These are phyloP conservation scores for Halocaridina rubra DNA, from an alignment of 2,888 invertebrate genomes.

Conservation along the genomic window DNA sequence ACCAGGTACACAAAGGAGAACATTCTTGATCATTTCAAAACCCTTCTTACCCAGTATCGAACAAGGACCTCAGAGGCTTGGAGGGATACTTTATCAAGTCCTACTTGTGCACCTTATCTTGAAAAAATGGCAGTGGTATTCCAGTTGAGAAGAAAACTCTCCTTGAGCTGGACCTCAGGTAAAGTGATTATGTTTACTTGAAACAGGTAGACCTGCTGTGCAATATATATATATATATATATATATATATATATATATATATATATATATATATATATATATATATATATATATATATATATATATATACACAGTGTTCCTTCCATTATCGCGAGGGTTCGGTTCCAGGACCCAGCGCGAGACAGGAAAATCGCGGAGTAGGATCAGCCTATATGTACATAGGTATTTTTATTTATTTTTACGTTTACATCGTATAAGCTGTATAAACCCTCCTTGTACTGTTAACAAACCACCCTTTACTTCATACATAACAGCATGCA, in stretches of 20 bases:
- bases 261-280: slow-evolving; percentile 26
- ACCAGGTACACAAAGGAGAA: slow-evolving; percentile 30
- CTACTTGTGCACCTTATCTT: slow-evolving; percentile 16
- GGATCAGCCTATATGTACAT: too few relatives aligned
- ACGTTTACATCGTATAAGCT: too few relatives aligned
- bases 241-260: slow-evolving; percentile 7
- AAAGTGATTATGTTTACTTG: too few relatives aligned
- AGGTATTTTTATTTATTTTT: too few relatives aligned
- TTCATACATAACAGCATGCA: too few relatives aligned
- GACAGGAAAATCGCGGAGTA: too few relatives aligned
- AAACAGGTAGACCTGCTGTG: not conserved
- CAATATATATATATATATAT: not conserved
- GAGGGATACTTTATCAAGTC: not conserved
- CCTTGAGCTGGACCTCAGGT: slow-evolving; percentile 40
- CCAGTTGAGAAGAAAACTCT: slow-evolving; percentile 15
- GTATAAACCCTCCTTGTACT: too few relatives aligned
- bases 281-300: not conserved
- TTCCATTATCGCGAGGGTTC: too few relatives aligned
- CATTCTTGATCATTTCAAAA: slow-evolving; percentile 27
- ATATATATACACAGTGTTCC: too few relatives aligned
- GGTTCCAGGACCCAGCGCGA: too few relatives aligned
- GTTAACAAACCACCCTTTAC: too few relatives aligned
- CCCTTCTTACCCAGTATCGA: slow-evolving; percentile 34
- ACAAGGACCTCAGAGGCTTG: slow-evolving; percentile 25
- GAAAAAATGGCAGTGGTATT: slow-evolving; percentile 5